These are phyloP conservation scores for Lophura nycthemera DNA, from an alignment of 2,113 vertebrate species.

Conservation along the genomic window DNA sequence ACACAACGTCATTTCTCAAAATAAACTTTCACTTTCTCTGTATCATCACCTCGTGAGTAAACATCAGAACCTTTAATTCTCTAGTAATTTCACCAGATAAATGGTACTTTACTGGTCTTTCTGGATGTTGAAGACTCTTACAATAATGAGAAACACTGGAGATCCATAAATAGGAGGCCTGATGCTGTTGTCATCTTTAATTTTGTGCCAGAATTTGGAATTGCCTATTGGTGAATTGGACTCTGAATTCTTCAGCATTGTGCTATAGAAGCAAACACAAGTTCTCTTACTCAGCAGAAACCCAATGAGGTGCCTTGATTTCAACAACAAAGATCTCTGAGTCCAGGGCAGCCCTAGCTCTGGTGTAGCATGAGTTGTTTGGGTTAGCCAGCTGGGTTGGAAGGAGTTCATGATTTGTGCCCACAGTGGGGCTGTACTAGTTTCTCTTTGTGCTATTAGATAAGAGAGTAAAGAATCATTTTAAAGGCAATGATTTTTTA, in stretches of 20 bases:
- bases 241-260: not conserved
- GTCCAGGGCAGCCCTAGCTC: not conserved
- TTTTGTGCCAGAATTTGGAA: not conserved
- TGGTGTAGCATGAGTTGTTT: rapidly evolving
- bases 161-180: not conserved
- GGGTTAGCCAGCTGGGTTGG: not conserved
- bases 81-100: not conserved
- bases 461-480: not conserved
- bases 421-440: rapidly evolving
- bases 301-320: rapidly evolving
- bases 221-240: rapidly evolving
- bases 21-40: slow-evolving; percentile 5
- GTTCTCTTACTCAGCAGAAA: not conserved
- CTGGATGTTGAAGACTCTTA: not conserved
- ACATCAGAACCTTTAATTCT: not conserved
- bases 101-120: not conserved
- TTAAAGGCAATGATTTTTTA: not conserved
- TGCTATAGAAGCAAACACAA: not conserved
- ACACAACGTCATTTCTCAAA: not conserved
- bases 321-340: not conserved
- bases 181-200: not conserved
- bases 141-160: not conserved
- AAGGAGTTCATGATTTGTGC: not conserved
- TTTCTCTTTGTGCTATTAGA: not conserved
- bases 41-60: not conserved